Evolutionary conservation across 2,113 vertebrate genomes (phyloP).

Genomic region (Stigmatopora argus): DNA sequence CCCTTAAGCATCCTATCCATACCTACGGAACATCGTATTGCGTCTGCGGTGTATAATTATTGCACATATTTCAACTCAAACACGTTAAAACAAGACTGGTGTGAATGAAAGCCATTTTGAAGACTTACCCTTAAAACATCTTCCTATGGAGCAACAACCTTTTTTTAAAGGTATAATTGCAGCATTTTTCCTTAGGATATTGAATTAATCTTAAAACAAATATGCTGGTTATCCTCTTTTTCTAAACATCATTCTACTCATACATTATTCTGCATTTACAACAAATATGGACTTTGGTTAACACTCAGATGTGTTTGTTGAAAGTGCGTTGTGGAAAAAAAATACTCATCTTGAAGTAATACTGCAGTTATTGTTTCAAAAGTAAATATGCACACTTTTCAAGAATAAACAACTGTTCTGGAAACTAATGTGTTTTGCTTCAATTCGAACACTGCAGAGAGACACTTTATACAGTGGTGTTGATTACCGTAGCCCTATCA

Average conservation of each 20-base stretch:
- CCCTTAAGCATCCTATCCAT: conserved; percentile 6
- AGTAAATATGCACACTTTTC: background rate
- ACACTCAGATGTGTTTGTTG: background rate
- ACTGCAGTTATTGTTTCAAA: background rate
- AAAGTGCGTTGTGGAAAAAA: background rate
- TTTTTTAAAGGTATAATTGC: background rate
- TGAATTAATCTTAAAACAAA: background rate
- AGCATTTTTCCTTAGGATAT: background rate
- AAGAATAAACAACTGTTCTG: background rate
- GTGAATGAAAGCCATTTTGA: background rate
- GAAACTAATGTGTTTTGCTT: background rate
- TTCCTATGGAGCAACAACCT: background rate
- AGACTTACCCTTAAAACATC: background rate
- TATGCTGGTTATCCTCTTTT: background rate
- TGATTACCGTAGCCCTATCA: conserved; percentile 39
- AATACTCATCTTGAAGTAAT: background rate
- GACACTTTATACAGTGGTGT: conserved; percentile 14
- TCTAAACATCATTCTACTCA: background rate
- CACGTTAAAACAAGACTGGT: background rate
- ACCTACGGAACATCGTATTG: conserved; percentile 11
- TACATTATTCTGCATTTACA: background rate
- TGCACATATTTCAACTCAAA: conserved; percentile 40
- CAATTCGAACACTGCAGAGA: background rate
- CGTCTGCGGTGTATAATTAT: conserved; percentile 32
- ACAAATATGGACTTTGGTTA: background rate